Evolutionary conservation across 1,140 invertebrate species (phyloP).

Genomic region (Philaenus spumarius): DNA sequence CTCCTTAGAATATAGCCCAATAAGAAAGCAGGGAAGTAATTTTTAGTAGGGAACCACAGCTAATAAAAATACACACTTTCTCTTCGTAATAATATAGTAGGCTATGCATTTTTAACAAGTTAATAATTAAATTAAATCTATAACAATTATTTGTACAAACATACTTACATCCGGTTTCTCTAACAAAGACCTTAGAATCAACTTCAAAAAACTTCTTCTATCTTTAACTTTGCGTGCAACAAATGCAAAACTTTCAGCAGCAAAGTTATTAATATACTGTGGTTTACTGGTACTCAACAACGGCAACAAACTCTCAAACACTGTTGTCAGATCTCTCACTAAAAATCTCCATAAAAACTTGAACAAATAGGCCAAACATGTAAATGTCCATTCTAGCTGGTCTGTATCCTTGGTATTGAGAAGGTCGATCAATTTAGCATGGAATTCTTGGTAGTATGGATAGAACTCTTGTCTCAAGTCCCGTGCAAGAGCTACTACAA

Average conservation of each 20-base stretch:
- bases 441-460: slow-evolving; percentile 62
- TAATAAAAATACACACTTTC: no score
- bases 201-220: slow-evolving; percentile 62
- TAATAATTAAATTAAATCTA: no score
- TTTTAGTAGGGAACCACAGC: no score
- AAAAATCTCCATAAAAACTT: slow-evolving; percentile 79
- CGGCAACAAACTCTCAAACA: slow-evolving; percentile 67
- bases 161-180: slow-evolving; percentile 55
- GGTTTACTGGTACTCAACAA: slow-evolving; percentile 62
- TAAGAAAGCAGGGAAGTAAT: no score
- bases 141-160: no score
- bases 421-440: slow-evolving; percentile 61
- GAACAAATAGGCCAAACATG: slow-evolving; percentile 79
- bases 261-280: slow-evolving; percentile 82
- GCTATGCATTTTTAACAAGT: no score
- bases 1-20: no score
- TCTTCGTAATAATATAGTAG: no score
- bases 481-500: slow-evolving; percentile 73
- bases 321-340: slow-evolving; percentile 65
- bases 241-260: slow-evolving; percentile 91
- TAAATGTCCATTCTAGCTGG: slow-evolving; percentile 73
- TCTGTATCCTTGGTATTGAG: slow-evolving; percentile 72
- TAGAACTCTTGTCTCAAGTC: slow-evolving; percentile 86
- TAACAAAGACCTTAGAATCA: slow-evolving; percentile 60
- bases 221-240: slow-evolving; percentile 82